phyloP scores from a whole-genome alignment of 2,113 vertebrate species.

The Desmodus rotundus region DNA sequence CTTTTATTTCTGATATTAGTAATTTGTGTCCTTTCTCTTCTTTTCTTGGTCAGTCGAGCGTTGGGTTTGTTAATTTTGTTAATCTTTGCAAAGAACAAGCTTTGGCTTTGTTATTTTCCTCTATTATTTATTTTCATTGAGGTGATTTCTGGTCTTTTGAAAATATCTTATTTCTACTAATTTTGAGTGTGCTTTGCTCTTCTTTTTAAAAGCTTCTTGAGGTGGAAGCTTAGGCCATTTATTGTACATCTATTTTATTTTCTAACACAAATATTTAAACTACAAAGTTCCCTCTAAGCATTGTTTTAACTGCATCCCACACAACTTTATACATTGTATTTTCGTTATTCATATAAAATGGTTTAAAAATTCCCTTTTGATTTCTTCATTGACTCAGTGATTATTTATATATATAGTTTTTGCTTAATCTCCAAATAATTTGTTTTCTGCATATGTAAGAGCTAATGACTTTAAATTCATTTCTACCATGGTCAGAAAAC shows the following conservation, averaged over 20 bases:
- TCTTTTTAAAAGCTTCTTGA: not conserved
- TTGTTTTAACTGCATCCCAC: not conserved
- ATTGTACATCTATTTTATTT: not conserved
- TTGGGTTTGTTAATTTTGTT: not conserved
- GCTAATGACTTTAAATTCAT: not conserved
- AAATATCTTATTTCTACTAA: not conserved
- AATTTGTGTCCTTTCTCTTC: not conserved
- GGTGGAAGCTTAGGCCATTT: not conserved
- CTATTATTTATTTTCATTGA: not conserved
- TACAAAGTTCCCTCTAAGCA: not conserved
- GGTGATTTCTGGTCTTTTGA: not conserved
- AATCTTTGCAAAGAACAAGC: not conserved
- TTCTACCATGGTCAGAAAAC: not conserved
- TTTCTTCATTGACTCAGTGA: not conserved
- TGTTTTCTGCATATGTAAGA: not conserved
- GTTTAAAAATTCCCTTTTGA: not conserved
- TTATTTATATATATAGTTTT: not conserved
- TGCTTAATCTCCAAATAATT: not conserved
- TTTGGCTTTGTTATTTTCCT: constrained; percentile 29
- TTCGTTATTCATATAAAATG: not conserved
- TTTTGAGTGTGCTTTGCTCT: not conserved
- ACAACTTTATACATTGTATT: not conserved
- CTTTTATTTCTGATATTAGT: not conserved
- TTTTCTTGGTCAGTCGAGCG: not conserved
- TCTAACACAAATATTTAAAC: constrained; percentile 9